A percentile compares a stretch with the other conserved stretches of the same genome.
Evolutionary conservation across 2,113 vertebrate genomes (phyloP).

Genomic region (Vicugna pacos): DNA sequence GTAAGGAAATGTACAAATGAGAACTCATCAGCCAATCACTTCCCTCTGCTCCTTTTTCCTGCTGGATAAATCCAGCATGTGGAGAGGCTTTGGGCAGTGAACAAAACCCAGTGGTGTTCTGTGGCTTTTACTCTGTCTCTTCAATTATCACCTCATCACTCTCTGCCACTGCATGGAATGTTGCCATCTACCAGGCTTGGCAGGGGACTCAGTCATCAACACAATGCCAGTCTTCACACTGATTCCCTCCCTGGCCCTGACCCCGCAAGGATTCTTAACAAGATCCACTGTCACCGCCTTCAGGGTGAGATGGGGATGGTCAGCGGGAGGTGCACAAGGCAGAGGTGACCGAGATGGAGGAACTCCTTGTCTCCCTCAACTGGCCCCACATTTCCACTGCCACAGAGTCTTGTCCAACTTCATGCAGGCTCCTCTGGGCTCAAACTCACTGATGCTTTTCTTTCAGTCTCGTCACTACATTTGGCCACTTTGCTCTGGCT

Average conservation of each 20-base stretch:
- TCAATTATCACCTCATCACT: background rate
- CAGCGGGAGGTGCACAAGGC: background rate
- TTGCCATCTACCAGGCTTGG: background rate
- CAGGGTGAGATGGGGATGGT: background rate
- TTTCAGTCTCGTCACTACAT: too few relatives aligned
- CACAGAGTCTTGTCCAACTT: accelerated
- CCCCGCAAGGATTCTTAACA: background rate
- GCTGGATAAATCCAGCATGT: background rate
- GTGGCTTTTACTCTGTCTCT: background rate
- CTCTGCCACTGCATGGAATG: background rate
- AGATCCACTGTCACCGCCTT: background rate
- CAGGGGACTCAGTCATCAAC: background rate
- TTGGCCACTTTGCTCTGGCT: background rate
- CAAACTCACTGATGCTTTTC: background rate
- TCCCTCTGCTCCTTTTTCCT: background rate
- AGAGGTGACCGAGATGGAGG: background rate
- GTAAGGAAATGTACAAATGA: background rate
- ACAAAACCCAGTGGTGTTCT: background rate
- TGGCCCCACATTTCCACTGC: accelerated
- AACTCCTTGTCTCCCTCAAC: background rate
- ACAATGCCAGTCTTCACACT: background rate
- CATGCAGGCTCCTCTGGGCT: accelerated
- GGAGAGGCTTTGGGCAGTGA: background rate
- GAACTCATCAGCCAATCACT: background rate
- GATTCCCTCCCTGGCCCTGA: background rate